Conservation (phyloP, 2,888 invertebrate species). For the Rotaria socialis region DNA sequence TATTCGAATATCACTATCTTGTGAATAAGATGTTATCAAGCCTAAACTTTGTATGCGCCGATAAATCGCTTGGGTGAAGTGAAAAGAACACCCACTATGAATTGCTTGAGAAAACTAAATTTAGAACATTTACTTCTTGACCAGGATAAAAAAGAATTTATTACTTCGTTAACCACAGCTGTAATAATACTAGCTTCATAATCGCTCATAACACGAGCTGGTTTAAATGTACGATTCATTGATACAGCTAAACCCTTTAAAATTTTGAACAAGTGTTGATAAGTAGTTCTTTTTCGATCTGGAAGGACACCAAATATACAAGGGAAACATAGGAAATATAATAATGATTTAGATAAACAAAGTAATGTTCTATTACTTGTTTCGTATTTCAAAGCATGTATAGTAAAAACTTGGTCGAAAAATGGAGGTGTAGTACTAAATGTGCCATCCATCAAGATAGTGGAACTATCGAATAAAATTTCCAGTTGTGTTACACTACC, state of each 20-base stretch:
- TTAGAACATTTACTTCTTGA: too few species aligned
- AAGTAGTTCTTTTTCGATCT: background rate
- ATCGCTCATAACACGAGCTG: background rate
- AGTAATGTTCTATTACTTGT: background rate
- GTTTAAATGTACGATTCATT: background rate
- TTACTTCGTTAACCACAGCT: too few species aligned
- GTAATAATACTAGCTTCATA: too few species aligned
- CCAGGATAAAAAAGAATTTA: too few species aligned
- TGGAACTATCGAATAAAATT: background rate
- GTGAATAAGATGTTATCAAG: too few species aligned
- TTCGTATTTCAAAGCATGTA: background rate
- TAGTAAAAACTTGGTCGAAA: background rate
- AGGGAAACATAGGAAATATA: background rate
- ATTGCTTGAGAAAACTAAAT: too few species aligned
- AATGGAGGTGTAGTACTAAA: background rate
- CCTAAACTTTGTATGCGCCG: too few species aligned
- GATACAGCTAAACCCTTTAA: background rate
- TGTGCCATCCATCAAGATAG: background rate
- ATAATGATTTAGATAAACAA: background rate
- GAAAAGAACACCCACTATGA: too few species aligned
- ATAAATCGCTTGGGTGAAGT: too few species aligned
- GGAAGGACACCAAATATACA: background rate
- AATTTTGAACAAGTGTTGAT: background rate
- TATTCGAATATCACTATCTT: too few species aligned
- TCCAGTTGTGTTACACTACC: background rate